Evolutionary conservation across 92 coral and sea anemone genomes (phyloP).

Genomic region (Isaurus tuberculatus): DNA sequence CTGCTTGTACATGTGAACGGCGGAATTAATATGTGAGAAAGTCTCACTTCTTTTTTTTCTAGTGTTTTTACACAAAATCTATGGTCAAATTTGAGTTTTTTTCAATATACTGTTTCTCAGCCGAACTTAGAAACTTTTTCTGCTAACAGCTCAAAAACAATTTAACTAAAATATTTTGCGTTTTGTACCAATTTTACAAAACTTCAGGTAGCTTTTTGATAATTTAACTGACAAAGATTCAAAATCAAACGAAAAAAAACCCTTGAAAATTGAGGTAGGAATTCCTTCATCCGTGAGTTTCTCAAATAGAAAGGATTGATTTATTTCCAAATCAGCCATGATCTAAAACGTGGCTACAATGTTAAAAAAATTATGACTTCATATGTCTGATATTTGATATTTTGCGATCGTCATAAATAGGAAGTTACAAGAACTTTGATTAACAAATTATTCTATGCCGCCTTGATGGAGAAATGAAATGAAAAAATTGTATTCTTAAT

Average conservation of each 20-base stretch:
- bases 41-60: constrained; percentile 4
- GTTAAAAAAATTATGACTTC: background rate
- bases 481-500: background rate
- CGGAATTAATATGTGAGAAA: background rate
- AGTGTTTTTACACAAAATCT: background rate
- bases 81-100: background rate
- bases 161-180: background rate
- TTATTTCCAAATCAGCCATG: background rate
- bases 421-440: background rate
- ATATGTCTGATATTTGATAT: background rate
- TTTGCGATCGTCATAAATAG: background rate
- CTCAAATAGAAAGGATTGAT: constrained; percentile 15
- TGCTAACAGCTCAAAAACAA: constrained; percentile 4
- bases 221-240: background rate
- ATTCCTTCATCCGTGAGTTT: background rate
- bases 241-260: background rate
- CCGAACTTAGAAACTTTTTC: background rate
- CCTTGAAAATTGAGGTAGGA: background rate
- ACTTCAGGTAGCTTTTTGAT: background rate
- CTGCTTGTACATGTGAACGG: background rate
- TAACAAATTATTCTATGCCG: background rate
- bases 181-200: background rate
- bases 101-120: background rate
- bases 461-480: background rate
- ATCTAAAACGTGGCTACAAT: background rate